Evolutionary conservation across 2,888 invertebrate genomes (phyloP), one percentile per base, ranked within the genome.

Genomic region (Tenthredo notha): DNA sequence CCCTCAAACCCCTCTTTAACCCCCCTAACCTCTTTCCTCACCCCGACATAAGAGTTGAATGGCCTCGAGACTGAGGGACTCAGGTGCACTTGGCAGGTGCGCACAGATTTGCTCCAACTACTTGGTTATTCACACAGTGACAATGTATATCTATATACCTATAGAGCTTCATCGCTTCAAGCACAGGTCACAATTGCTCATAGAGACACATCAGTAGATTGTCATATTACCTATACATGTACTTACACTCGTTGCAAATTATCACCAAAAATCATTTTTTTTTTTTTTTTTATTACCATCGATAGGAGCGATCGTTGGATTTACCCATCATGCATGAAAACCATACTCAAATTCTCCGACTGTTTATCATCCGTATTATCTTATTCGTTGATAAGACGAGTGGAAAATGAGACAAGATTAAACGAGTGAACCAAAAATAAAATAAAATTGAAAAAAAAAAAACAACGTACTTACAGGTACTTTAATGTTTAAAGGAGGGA

Each of bases 81-180:
- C 87, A 86, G 86, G 87, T 87, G 87, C 86, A 54, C 85, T 84
- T 86, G 85, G 87, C 88, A 87, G 88, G 87, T 88, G 87, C 82
- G 85, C 85, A 85, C 83, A 47, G 72, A 80, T 80, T 80, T 80
- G 61, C 80, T 25, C 37, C 80, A 61, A 61, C 80, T 61, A 40
- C 61, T 80, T 25, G 15, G 37, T 37, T 80, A 50, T 80, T 77
- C 54, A 54, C n/a, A n/a, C n/a, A n/a, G 54, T 50, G 77, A 77
- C 54, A 74, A 74, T 74, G 72, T 43, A 21, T 21, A 21, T 21
- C 21, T 21, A 43, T 21, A 43, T 12, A 40, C n/a, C 15, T 33
- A 18, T 67, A 67, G 7, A 37, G 6, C 25, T 47, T 6, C 21
- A 43, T 40, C 72, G 15, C 21, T n/a, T 2, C 6, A 21, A 58